Conservation (phyloP, 2,888 invertebrate genomes). For the Rhorus exstirpatorius region DNA sequence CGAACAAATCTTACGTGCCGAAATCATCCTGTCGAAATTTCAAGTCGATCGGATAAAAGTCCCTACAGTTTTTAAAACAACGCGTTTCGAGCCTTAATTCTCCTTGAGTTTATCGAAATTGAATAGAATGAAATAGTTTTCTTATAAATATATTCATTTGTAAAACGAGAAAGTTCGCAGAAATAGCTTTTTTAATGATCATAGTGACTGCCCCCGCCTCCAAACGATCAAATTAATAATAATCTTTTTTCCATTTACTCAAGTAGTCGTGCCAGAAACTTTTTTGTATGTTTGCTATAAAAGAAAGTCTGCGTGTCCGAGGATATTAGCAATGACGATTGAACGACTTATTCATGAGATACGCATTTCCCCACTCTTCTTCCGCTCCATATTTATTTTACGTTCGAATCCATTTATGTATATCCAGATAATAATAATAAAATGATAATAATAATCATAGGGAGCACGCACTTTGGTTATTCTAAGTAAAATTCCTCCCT, state of each 20-base stretch:
- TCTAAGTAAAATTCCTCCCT: not conserved
- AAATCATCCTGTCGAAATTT: too few species aligned
- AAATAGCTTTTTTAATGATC: too few species aligned
- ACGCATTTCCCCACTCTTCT: not conserved
- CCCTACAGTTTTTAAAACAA: too few species aligned
- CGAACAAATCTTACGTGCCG: too few species aligned
- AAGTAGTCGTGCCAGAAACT: not conserved
- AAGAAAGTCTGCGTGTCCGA: conserved; percentile 16
- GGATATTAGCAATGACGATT: conserved; percentile 2
- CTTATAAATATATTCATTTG: too few species aligned
- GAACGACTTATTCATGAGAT: too few species aligned
- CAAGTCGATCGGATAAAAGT: too few species aligned
- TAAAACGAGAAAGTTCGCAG: too few species aligned
- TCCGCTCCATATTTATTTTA: conserved; percentile 1
- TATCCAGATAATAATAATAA: conserved; percentile 9
- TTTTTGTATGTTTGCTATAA: not conserved
- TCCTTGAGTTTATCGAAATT: too few species aligned
- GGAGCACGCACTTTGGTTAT: conserved; percentile 24
- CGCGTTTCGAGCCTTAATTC: too few species aligned
- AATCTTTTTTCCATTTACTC: not conserved
- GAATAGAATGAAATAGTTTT: too few species aligned
- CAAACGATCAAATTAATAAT: not conserved
- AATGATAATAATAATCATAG: conserved; percentile 10
- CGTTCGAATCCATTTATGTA: conserved; percentile 1
- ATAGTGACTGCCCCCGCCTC: too few species aligned